Conservation (phyloP, 2,888 invertebrate genomes). For the Nomada goodeniana region DNA sequence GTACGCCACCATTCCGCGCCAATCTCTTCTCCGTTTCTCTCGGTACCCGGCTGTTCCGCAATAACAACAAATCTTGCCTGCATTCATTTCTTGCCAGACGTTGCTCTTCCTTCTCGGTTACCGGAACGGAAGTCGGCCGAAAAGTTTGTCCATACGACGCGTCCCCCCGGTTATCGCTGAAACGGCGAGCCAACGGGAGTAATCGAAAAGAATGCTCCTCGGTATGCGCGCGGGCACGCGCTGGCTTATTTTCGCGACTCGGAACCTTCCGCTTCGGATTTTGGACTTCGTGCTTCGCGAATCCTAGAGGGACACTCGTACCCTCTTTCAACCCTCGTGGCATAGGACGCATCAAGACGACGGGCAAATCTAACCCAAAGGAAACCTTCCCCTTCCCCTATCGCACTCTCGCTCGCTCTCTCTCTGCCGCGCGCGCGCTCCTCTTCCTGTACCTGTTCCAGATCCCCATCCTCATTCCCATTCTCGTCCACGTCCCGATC, state of each 20-base stretch:
- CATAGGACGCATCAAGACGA: too few relatives aligned
- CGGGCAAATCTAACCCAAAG: too few relatives aligned
- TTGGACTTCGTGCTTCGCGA: too few relatives aligned
- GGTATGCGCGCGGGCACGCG: neutral
- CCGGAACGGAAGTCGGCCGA: constrained; percentile 76
- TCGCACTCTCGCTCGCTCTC: neutral
- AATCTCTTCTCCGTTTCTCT: constrained; percentile 59
- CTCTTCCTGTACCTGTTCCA: constrained; percentile 19
- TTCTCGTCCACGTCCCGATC: constrained; percentile 60
- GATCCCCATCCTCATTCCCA: constrained; percentile 55
- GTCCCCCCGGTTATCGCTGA: constrained; percentile 73
- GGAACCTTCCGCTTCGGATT: too few relatives aligned
- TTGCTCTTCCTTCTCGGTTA: constrained; percentile 78
- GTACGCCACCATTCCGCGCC: constrained; percentile 55
- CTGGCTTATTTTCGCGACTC: too few relatives aligned
- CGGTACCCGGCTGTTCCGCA: constrained; percentile 69
- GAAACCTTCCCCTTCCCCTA: constrained; percentile 6
- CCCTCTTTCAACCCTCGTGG: too few relatives aligned
- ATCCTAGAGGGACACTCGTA: too few relatives aligned
- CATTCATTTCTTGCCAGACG: constrained; percentile 83
- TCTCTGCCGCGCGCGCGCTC: neutral
- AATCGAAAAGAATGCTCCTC: neutral
- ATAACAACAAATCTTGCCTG: constrained; percentile 84
- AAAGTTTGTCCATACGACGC: constrained; percentile 81
- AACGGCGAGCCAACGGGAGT: constrained; percentile 52